Percentiles rank a stretch among this genome's conserved stretches.
Evolutionary conservation across 2,888 invertebrate species (phyloP).

Genomic region (Temnothorax ravouxi): DNA sequence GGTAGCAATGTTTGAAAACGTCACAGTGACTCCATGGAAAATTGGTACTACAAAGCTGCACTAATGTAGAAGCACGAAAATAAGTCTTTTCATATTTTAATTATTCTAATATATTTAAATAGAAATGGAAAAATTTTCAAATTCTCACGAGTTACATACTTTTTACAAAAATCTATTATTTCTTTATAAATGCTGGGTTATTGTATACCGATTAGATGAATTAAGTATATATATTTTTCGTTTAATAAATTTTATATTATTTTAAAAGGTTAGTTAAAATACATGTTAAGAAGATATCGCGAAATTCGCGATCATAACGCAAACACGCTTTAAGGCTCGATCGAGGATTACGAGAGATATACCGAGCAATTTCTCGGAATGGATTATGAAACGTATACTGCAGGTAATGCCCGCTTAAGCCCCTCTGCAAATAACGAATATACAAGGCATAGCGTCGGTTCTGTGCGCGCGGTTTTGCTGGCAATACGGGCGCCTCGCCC

Average conservation of each 20-base stretch:
- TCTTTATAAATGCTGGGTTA: background rate
- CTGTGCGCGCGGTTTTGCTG: slow-evolving; percentile 42
- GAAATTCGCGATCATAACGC: slow-evolving; percentile 30
- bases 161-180: background rate
- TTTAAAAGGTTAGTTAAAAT: background rate
- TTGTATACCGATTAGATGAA: background rate
- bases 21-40: background rate
- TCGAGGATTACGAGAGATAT: slow-evolving; percentile 41
- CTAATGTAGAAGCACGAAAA: background rate
- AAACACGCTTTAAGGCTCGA: slow-evolving; percentile 36
- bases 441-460: slow-evolving; percentile 37
- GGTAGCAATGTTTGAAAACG: background rate
- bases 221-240: background rate
- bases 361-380: slow-evolving; percentile 39
- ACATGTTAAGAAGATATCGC: background rate
- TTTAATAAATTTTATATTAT: slow-evolving; percentile 18
- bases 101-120: background rate
- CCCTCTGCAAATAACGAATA: slow-evolving; percentile 58
- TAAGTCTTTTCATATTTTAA: background rate
- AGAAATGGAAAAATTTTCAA: background rate
- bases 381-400: slow-evolving; percentile 40
- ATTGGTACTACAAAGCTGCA: background rate
- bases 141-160: background rate
- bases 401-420: slow-evolving; percentile 46
- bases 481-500: slow-evolving; percentile 42